phyloP scores from a whole-genome alignment of 2,797 vertebrate genomes.

The Rhinichthys osculus region DNA sequence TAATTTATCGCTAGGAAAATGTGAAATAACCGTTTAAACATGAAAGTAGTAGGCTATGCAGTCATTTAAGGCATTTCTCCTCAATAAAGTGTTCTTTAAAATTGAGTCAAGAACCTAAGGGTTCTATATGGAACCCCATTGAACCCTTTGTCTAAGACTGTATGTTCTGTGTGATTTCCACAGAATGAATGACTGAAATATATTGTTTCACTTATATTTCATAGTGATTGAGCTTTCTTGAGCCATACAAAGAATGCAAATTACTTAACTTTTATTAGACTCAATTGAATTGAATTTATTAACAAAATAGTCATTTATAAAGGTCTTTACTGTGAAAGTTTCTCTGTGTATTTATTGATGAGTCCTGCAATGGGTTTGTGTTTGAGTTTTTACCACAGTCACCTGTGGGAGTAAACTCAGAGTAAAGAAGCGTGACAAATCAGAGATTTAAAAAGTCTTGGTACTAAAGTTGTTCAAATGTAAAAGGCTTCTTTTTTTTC shows the following conservation, averaged over 20 bases:
- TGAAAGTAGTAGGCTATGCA: neutral
- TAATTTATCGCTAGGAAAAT: neutral
- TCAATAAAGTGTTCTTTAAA: neutral
- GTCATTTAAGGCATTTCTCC: neutral
- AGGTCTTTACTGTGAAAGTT: neutral
- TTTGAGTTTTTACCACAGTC: neutral
- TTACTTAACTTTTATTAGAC: neutral
- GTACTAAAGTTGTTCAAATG: neutral
- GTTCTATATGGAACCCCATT: neutral
- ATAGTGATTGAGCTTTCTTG: neutral
- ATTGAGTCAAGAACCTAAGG: neutral
- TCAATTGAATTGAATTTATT: neutral
- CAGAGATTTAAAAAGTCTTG: neutral
- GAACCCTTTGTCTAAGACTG: neutral
- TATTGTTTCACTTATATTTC: neutral
- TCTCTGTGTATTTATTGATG: neutral
- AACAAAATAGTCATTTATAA: neutral
- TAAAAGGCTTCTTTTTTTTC: neutral
- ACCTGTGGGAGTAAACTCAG: neutral
- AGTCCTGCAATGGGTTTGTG: neutral
- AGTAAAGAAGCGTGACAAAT: neutral
- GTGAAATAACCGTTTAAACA: neutral
- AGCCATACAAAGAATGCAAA: neutral
- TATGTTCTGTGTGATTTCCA: neutral
- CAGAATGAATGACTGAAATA: neutral